phyloP scores from a whole-genome alignment of 2,888 invertebrate species.

The Xylota segnis region DNA sequence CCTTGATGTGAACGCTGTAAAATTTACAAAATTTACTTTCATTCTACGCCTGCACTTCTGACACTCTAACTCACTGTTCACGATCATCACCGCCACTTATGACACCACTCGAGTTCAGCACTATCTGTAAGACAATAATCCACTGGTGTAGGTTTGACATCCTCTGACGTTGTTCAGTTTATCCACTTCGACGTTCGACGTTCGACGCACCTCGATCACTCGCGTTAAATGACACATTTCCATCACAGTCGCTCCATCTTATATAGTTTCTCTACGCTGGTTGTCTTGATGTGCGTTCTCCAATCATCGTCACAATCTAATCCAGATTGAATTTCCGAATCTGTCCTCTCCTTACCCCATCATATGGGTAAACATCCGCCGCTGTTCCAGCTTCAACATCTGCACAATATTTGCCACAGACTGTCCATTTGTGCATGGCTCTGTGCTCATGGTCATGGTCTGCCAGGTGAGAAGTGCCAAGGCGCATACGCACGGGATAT shows the following conservation, averaged over 20 bases:
- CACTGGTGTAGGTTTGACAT: constrained; percentile 66
- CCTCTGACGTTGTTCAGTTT: not conserved
- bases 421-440: constrained; percentile 11
- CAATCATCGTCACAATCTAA: constrained; percentile 56
- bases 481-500: not conserved
- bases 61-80: constrained; percentile 67
- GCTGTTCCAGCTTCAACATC: constrained; percentile 32
- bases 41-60: not conserved
- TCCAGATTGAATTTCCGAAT: constrained; percentile 71
- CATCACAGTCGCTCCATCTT: constrained; percentile 65
- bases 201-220: constrained; percentile 63
- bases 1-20: constrained; percentile 71
- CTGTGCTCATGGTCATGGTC: constrained; percentile 42
- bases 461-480: constrained; percentile 24
- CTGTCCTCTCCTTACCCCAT: constrained; percentile 27
- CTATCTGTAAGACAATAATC: constrained; percentile 66
- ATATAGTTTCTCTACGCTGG: constrained; percentile 58
- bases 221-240: constrained; percentile 71
- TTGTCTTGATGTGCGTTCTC: constrained; percentile 39
- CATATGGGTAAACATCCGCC: constrained; percentile 27
- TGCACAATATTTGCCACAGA: constrained; percentile 17
- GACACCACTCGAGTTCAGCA: constrained; percentile 36
- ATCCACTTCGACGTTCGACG: constrained; percentile 28
- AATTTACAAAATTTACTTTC: not conserved
- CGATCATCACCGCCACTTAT: constrained; percentile 44